Percentiles rank a stretch among this genome's conserved stretches.
Evolutionary conservation across 2,888 invertebrate species (phyloP).

Genomic region (Itoplectis maculator): DNA sequence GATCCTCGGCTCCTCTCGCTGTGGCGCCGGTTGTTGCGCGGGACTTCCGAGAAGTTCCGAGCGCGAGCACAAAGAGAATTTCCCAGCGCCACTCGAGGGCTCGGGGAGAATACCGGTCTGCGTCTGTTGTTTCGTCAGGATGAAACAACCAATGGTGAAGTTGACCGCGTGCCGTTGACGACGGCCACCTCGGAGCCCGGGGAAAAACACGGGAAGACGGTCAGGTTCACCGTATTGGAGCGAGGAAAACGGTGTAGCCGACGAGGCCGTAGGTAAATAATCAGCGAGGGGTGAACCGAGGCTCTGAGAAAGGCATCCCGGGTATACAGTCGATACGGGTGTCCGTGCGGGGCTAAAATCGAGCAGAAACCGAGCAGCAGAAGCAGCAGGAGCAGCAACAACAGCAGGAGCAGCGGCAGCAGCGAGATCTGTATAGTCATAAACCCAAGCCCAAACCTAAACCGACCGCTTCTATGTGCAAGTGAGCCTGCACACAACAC

Average conservation of each 20-base stretch:
- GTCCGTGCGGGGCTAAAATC: constrained; percentile 11
- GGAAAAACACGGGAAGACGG: not conserved
- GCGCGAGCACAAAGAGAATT: constrained; percentile 41
- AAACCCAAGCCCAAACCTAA: not conserved
- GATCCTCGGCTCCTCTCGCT: not conserved
- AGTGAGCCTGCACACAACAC: constrained; percentile 20
- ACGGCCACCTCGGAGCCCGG: not conserved
- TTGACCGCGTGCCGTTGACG: not conserved
- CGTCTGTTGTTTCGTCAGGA: too few species aligned
- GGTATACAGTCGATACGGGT: constrained; percentile 26
- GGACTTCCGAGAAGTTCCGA: not conserved
- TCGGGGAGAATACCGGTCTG: not conserved
- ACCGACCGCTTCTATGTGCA: not conserved
- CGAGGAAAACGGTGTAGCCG: not conserved
- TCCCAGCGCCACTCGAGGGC: not conserved
- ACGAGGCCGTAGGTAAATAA: constrained; percentile 40
- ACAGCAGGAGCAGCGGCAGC: not conserved
- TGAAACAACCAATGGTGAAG: constrained; percentile 4
- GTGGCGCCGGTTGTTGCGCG: not conserved
- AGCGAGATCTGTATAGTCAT: constrained; percentile 28
- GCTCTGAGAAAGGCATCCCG: constrained; percentile 23
- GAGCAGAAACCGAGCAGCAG: too few species aligned
- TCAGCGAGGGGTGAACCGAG: constrained; percentile 19
- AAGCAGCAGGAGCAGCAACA: too few species aligned
- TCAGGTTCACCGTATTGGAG: constrained; percentile 7